Percentiles rank a stretch among this genome's conserved stretches.
Conservation (phyloP, 2,113 vertebrate genomes). For the Sebastes schlegelii region DNA sequence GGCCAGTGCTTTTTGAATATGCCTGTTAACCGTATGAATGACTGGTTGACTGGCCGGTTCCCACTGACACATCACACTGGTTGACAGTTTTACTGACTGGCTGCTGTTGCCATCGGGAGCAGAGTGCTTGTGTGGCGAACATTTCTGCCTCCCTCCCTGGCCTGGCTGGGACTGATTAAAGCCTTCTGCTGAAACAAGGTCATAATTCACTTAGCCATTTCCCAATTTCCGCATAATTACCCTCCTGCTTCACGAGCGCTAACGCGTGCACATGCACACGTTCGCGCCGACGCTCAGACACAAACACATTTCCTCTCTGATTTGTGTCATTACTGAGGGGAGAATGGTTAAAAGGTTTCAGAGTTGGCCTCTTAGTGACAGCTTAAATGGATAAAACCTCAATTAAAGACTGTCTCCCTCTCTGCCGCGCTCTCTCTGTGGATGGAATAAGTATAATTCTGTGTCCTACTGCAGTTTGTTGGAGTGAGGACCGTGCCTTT, state of each 20-base stretch:
- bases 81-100: slow-evolving; percentile 46
- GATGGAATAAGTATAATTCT: slow-evolving; percentile 70
- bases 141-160: slow-evolving; percentile 52
- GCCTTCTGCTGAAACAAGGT: slow-evolving; percentile 82
- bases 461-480: slow-evolving; percentile 56
- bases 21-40: not conserved
- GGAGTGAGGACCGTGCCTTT: slow-evolving; percentile 32
- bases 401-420: slow-evolving; percentile 78
- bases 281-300: slow-evolving; percentile 53
- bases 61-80: slow-evolving; percentile 35
- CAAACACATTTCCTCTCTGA: slow-evolving; percentile 76
- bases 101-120: slow-evolving; percentile 44
- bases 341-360: slow-evolving; percentile 82
- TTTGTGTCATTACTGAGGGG: slow-evolving; percentile 81
- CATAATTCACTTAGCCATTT: slow-evolving; percentile 86
- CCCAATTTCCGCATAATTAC: slow-evolving; percentile 85
- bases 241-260: slow-evolving; percentile 59
- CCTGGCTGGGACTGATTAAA: slow-evolving; percentile 83
- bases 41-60: slow-evolving; percentile 30
- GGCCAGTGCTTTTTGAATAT: not conserved
- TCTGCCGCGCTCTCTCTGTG: slow-evolving; percentile 47
- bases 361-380: slow-evolving; percentile 81
- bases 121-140: slow-evolving; percentile 30
- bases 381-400: slow-evolving; percentile 85
- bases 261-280: slow-evolving; percentile 57